Conservation (phyloP, 2,888 invertebrate genomes). For the Orthosia gothica region DNA sequence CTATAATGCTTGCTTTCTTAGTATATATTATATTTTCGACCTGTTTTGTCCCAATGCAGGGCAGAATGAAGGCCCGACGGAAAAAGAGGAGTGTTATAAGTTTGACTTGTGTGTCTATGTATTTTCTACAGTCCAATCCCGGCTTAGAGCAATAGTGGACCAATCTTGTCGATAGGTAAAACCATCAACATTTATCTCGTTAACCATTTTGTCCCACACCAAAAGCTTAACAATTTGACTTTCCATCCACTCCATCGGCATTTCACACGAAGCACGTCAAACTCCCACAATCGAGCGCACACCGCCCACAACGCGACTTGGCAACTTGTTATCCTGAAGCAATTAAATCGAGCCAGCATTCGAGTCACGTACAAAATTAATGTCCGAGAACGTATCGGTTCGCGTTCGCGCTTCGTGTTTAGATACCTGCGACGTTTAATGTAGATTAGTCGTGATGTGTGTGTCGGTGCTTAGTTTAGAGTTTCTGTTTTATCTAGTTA, state of each 20-base stretch:
- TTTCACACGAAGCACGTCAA: conserved; percentile 51
- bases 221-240: conserved; percentile 8
- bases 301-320: conserved; percentile 61
- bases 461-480: conserved; percentile 47
- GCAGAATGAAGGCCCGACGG: too few relatives aligned
- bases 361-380: conserved; percentile 74
- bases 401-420: conserved; percentile 67
- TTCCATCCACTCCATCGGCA: conserved; percentile 22
- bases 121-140: too few relatives aligned
- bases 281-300: conserved; percentile 54
- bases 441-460: conserved; percentile 66
- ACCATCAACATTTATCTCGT: neutral
- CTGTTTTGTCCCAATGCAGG: too few relatives aligned
- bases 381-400: conserved; percentile 71
- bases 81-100: too few relatives aligned
- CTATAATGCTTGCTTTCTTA: too few relatives aligned
- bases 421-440: conserved; percentile 66
- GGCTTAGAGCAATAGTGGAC: too few relatives aligned
- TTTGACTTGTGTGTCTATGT: too few relatives aligned
- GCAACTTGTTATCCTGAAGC: conserved; percentile 67
- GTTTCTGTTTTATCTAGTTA: conserved; percentile 50
- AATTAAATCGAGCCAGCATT: conserved; percentile 68
- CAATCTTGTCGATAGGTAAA: too few relatives aligned
- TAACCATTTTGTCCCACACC: neutral
- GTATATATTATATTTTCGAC: too few relatives aligned